These are phyloP conservation scores for Dusona sp. DNA, from an alignment of 2,888 invertebrate species.

Conservation along the genomic window DNA sequence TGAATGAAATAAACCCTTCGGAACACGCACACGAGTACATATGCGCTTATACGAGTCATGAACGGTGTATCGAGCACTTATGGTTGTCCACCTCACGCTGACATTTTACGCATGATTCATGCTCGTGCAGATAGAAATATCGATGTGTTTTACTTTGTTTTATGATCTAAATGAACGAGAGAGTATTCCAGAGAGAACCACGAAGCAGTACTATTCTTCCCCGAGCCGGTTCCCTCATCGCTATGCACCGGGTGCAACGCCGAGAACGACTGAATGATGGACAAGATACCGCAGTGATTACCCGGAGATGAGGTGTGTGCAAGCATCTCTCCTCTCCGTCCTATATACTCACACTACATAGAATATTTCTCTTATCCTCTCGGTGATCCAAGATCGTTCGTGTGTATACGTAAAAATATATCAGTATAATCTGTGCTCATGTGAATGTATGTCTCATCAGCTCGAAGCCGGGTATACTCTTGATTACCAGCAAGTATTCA, in stretches of 20 bases:
- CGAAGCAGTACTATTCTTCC: constrained; percentile 10
- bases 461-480: constrained; percentile 74
- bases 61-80: constrained; percentile 10
- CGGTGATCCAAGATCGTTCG: background rate
- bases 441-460: constrained; percentile 60
- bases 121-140: background rate
- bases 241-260: constrained; percentile 73
- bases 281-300: constrained; percentile 71
- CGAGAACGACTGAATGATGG: constrained; percentile 77
- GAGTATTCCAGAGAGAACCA: constrained; percentile 21
- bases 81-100: background rate
- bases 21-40: constrained; percentile 5
- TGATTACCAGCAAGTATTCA: constrained; percentile 82
- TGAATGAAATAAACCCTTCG: constrained; percentile 41
- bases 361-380: background rate
- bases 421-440: background rate
- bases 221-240: constrained; percentile 57
- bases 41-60: constrained; percentile 19
- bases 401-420: background rate
- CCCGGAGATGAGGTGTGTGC: constrained; percentile 54
- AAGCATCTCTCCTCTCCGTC: constrained; percentile 49
- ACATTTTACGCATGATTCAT: background rate
- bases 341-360: constrained; percentile 25
- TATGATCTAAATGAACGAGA: constrained; percentile 6
- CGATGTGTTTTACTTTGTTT: constrained; percentile 23